Percentiles rank a stretch among this genome's conserved stretches.
Evolutionary conservation across 2,888 invertebrate species (phyloP).

Genomic region (Ephialtes manifestator): DNA sequence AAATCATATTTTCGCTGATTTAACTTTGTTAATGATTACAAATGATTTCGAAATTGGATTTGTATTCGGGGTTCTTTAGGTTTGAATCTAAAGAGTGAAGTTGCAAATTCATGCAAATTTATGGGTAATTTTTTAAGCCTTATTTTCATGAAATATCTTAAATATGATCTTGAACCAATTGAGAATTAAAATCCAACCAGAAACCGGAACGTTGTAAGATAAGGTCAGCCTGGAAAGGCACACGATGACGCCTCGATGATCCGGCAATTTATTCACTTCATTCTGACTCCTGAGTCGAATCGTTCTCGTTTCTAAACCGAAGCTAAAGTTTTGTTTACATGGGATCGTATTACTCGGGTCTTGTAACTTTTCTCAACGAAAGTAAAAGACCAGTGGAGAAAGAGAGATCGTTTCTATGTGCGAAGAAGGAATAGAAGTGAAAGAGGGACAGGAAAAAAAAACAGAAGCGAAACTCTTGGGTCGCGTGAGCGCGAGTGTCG

Average conservation of each 20-base stretch:
- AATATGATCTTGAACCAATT: background rate
- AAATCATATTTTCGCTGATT: too few relatives aligned
- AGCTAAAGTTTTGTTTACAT: background rate
- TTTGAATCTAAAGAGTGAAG: too few relatives aligned
- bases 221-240: background rate
- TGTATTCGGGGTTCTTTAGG: too few relatives aligned
- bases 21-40: too few relatives aligned
- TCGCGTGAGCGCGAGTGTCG: conserved; percentile 69
- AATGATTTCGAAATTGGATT: too few relatives aligned
- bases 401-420: conserved; percentile 51
- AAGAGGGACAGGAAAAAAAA: conserved; percentile 7
- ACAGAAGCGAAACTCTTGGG: conserved; percentile 20
- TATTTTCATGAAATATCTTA: background rate
- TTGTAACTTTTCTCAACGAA: conserved; percentile 47
- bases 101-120: too few relatives aligned
- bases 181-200: background rate
- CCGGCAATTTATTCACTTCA: background rate
- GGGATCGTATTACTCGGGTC: conserved; percentile 9
- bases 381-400: conserved; percentile 44
- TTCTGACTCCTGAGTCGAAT: conserved; percentile 8
- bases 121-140: background rate
- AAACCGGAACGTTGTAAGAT: background rate
- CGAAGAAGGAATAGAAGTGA: conserved; percentile 47
- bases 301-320: background rate
- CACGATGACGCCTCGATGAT: background rate